Evolutionary conservation across 2,113 vertebrate species (phyloP), one percentile per base, ranked within the genome.

Genomic region (Solenodon paradoxus): DNA sequence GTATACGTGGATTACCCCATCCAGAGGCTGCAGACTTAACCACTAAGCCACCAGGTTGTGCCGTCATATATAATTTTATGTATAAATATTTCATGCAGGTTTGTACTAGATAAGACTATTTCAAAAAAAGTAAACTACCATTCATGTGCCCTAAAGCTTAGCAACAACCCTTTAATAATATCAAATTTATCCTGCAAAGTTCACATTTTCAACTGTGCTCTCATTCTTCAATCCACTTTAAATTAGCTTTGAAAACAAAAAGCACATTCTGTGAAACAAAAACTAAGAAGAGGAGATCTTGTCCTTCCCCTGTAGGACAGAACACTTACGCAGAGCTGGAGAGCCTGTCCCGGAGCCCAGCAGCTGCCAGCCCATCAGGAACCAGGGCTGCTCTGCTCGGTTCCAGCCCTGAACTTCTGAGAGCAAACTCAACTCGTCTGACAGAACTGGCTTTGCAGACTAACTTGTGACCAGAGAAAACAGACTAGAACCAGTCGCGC

Each of bases 401-500:
- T n/a, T n/a, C 7, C 12, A 20, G 4, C 5, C 38, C 12, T 19
- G 53, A 28, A 22, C 17, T 64, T 38, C 86, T 0, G 7, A 0
- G 3, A 77, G 42, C 3, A 30, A 40, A 45, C 45, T 16, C 12
- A 28, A 15, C n/a, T 24, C 8, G 15, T 53, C 17, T 16, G 1
- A 49, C 0, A 1, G 72, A 32, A 2, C 35, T 11, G 26, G 72
- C 35, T 7, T 26, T n/a, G n/a, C 19, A 15, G 45, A 45, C 26
- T 24, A 10, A n/a, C 5, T 10, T 7, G 45, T 12, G 59, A n/a
- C 22, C 72, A 19, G 35, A 63, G 42, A 59, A 2, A 9, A 12
- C 5, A 1, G n/a, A 22, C 59, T 17, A 13, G 32, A 1, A 19
- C 15, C 26, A 1, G n/a, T 16, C n/a, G n/a, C n/a, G 5, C 57